Base-by-base conservation (phyloP, 1,140 invertebrate species). In the Pachypeltis micranthus region DNA sequence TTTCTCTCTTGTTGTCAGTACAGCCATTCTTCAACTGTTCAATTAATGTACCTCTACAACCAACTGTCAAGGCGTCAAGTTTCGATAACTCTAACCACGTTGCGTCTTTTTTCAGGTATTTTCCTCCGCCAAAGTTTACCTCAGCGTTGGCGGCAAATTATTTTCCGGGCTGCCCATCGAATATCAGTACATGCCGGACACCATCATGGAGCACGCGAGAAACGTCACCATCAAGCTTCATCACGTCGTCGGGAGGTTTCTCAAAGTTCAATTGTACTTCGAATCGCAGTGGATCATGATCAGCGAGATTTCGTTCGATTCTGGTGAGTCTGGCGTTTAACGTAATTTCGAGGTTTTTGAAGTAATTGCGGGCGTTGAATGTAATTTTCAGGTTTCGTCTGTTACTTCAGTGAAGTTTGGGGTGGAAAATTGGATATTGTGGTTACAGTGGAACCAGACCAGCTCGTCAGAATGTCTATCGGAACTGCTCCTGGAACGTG, bases 281-380 rank as follows among this genome's bases (percentile, higher is more conserved):
- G 86, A 87, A 55, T 79, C 85, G 3, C 79, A 82, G 65, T 94
- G 90, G 90, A 86, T 95, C 67, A 82, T 94, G 78, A 81, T 95
- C 66, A 91, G 89, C 71, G 91, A 94, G 76, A 81, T 93, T 58
- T 81, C 82, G 61, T 90, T 90, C 69, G 83, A 86, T 71, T 88
- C 86, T 68, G 84, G 86, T 88, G 75, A 82, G 78, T 73, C 27
- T n/a, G n/a, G n/a, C n/a, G n/a, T n/a, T n/a, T n/a, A n/a, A n/a
- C n/a, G n/a, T n/a, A n/a, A n/a, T n/a, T n/a, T n/a, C n/a, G n/a
- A n/a, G n/a, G n/a, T n/a, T n/a, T n/a, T n/a, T n/a, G n/a, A n/a
- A n/a, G n/a, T n/a, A n/a, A n/a, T n/a, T n/a, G n/a, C n/a, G n/a
- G n/a, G n/a, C n/a, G n/a, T n/a, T n/a, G n/a, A n/a, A n/a, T n/a